Percentiles rank a stretch among this genome's conserved stretches.
Conservation (phyloP, 2,113 vertebrate species). For the Calcarius ornatus region DNA sequence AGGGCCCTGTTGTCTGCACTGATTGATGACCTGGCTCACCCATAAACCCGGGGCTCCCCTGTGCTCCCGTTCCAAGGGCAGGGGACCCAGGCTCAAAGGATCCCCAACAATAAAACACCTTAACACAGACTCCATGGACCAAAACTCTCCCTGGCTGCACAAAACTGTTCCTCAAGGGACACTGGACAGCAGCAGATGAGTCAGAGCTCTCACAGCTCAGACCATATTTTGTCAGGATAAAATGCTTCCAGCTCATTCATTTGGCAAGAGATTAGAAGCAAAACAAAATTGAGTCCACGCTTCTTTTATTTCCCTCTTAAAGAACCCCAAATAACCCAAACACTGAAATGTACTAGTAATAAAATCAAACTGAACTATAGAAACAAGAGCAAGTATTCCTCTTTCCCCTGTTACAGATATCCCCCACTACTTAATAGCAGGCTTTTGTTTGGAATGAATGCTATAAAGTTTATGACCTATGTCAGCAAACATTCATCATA, state of each 20-base stretch:
- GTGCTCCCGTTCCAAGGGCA: neutral
- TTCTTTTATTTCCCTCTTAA: constrained; percentile 4
- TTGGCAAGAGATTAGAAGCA: constrained; percentile 62
- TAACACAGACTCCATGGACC: neutral
- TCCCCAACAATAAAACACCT: neutral
- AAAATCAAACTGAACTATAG: neutral
- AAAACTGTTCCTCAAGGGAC: neutral
- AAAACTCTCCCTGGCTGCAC: neutral
- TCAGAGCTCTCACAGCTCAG: neutral
- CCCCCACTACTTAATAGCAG: neutral
- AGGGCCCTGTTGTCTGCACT: neutral
- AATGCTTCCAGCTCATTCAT: constrained; percentile 21
- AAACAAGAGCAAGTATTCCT: neutral
- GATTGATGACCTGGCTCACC: constrained; percentile 16
- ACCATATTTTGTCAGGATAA: neutral
- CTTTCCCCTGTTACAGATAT: neutral
- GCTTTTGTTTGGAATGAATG: neutral
- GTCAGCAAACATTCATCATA: neutral
- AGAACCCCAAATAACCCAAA: neutral
- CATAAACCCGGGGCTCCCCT: neutral
- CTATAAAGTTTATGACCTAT: neutral
- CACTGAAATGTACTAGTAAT: neutral
- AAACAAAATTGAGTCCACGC: neutral
- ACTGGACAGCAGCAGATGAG: neutral
- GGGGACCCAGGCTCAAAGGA: neutral